phyloP scores from a whole-genome alignment of 35 echinoderm and acorn worm genomes.

The Patiria miniata region DNA sequence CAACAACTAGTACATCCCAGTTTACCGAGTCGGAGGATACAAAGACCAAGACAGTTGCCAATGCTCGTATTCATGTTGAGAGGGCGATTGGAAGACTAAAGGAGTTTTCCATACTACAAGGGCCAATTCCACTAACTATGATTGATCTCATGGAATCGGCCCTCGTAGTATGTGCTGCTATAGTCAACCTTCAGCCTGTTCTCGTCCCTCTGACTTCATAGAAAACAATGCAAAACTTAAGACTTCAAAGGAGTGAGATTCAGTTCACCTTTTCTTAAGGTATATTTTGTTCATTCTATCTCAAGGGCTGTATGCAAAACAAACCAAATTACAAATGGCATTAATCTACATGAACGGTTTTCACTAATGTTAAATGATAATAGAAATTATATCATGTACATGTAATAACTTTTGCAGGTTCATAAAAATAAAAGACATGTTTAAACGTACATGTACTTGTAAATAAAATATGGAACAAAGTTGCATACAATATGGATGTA shows the following conservation, averaged over 20 bases:
- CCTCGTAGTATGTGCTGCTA: slow-evolving; percentile 69
- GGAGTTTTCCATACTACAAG: slow-evolving; percentile 72
- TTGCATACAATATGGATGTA: too few relatives aligned
- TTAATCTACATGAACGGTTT: not conserved
- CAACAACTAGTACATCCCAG: slow-evolving; percentile 51
- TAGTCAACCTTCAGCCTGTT: slow-evolving; percentile 69
- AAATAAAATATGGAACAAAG: too few relatives aligned
- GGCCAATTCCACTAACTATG: slow-evolving; percentile 76
- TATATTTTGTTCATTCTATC: not conserved
- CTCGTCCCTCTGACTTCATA: slow-evolving; percentile 62
- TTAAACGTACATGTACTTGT: too few relatives aligned
- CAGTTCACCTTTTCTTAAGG: not conserved
- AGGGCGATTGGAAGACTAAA: slow-evolving; percentile 74
- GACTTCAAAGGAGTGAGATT: not conserved
- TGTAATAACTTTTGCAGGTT: too few relatives aligned
- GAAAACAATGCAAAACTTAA: not conserved
- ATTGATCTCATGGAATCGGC: slow-evolving; percentile 74
- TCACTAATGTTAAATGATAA: too few relatives aligned
- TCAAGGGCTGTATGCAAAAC: not conserved
- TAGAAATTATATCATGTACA: too few relatives aligned
- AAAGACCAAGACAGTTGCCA: slow-evolving; percentile 73
- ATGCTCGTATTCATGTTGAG: slow-evolving; percentile 79
- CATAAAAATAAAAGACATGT: too few relatives aligned
- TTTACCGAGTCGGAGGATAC: slow-evolving; percentile 56
- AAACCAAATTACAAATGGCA: not conserved